These are phyloP conservation scores for Pangasianodon gigas DNA, from an alignment of 2,113 vertebrate species.

Conservation along the genomic window DNA sequence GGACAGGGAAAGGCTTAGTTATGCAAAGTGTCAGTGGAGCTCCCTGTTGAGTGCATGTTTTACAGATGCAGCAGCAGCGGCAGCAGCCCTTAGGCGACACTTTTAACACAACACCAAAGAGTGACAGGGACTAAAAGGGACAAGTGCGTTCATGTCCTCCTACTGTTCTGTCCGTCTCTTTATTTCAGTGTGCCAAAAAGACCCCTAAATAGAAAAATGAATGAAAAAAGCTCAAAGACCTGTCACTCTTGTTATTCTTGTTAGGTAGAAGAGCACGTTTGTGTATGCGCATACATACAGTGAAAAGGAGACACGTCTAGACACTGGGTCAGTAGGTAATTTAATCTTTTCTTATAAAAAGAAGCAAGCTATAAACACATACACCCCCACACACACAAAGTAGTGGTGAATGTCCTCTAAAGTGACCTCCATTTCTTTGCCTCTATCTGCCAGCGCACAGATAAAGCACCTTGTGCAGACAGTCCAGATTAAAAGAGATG, in stretches of 20 bases:
- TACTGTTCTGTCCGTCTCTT: neutral
- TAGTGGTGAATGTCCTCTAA: conserved; percentile 30
- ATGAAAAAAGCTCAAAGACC: neutral
- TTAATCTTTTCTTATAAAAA: neutral
- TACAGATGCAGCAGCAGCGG: conserved; percentile 11
- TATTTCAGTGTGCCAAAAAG: neutral
- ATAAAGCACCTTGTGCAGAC: conserved; percentile 30
- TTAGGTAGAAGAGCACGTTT: neutral
- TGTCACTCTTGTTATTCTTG: neutral
- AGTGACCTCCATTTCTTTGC: conserved; percentile 20
- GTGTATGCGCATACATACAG: neutral
- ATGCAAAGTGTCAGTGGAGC: neutral
- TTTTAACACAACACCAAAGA: conserved; percentile 29
- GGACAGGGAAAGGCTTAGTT: neutral
- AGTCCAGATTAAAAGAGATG: conserved; percentile 49
- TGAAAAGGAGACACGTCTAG: neutral
- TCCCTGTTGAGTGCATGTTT: conserved; percentile 11
- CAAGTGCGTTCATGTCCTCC: neutral
- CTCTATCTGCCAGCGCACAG: conserved; percentile 35
- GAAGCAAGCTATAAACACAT: neutral
- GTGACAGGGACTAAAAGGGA: conserved; percentile 10
- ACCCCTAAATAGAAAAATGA: neutral
- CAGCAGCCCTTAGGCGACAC: neutral
- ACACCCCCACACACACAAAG: conserved; percentile 2
- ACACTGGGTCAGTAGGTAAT: neutral